Evolutionary conservation across 2,888 invertebrate genomes (phyloP).

Genomic region (Stegophylla sp.): DNA sequence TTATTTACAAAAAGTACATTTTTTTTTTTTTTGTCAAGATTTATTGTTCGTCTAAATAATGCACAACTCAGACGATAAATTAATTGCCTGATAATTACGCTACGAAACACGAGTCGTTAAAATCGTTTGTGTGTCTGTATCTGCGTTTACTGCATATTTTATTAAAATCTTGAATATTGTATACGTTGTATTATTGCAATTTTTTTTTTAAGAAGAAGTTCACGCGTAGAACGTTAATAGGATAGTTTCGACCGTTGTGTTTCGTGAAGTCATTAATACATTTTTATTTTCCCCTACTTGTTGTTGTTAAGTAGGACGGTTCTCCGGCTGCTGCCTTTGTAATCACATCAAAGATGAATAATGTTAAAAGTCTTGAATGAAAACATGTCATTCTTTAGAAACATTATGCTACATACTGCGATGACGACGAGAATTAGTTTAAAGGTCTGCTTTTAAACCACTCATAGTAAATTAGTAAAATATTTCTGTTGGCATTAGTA

Average conservation of each 20-base stretch:
- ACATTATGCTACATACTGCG: too few relatives aligned
- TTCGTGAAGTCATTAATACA: neutral
- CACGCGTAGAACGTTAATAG: neutral
- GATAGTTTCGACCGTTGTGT: neutral
- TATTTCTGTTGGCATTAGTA: neutral
- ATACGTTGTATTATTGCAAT: too few relatives aligned
- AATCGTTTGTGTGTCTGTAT: too few relatives aligned
- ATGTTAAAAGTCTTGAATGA: constrained; percentile 11
- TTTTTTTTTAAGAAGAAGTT: neutral
- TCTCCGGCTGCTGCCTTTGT: neutral
- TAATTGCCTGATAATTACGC: too few relatives aligned
- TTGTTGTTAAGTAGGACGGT: neutral
- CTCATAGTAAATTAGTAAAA: neutral
- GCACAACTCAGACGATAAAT: too few relatives aligned
- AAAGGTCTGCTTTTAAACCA: neutral
- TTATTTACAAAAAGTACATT: too few relatives aligned
- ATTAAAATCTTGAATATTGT: too few relatives aligned
- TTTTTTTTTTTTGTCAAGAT: too few relatives aligned
- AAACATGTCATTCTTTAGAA: constrained; percentile 1
- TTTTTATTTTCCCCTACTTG: neutral
- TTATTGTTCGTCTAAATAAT: too few relatives aligned
- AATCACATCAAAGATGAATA: constrained; percentile 25
- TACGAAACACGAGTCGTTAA: too few relatives aligned
- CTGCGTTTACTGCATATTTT: too few relatives aligned
- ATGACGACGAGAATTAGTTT: neutral